Evolutionary conservation across 1,140 invertebrate species (phyloP).

Genomic region (Teleopsis dalmanni): DNA sequence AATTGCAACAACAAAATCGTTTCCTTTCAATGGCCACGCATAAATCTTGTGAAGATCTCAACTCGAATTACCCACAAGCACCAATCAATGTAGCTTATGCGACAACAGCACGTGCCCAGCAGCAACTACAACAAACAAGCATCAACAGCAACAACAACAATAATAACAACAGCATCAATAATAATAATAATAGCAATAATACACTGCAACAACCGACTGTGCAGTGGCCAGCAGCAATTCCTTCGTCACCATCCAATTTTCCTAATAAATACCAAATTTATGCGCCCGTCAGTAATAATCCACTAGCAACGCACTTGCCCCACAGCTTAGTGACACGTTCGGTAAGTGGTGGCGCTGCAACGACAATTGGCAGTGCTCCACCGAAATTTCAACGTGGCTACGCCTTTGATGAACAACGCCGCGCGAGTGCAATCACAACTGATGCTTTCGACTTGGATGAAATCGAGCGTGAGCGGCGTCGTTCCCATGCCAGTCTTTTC

Average conservation of each 20-base stretch:
- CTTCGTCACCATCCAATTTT: constrained; percentile 36
- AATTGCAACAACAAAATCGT: constrained; percentile 15
- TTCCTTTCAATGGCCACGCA: constrained; percentile 18
- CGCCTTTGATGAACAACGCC: constrained; percentile 33
- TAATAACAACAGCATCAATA: neutral
- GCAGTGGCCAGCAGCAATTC: constrained; percentile 40
- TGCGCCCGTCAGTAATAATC: constrained; percentile 5
- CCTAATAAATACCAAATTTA: constrained; percentile 1
- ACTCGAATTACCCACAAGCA: neutral
- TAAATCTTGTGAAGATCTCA: constrained; percentile 16
- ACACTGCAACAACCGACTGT: constrained; percentile 14
- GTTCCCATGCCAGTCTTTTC: constrained; percentile 41
- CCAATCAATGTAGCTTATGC: too few relatives aligned
- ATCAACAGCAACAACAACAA: constrained; percentile 4
- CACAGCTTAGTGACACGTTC: constrained; percentile 10
- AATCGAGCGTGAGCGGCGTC: constrained; percentile 35
- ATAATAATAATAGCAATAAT: constrained; percentile 2
- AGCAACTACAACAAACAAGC: constrained; percentile 5
- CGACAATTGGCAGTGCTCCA: constrained; percentile 4
- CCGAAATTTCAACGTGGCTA: constrained; percentile 34
- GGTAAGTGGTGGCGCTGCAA: neutral
- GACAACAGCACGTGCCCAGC: neutral
- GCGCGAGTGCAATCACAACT: constrained; percentile 19
- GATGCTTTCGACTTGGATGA: constrained; percentile 39
- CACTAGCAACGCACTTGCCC: constrained; percentile 13